Evolutionary conservation across 23 tunicate genomes (phyloP), one percentile per base, ranked within the genome.

Genomic region (Ascidia mentula): DNA sequence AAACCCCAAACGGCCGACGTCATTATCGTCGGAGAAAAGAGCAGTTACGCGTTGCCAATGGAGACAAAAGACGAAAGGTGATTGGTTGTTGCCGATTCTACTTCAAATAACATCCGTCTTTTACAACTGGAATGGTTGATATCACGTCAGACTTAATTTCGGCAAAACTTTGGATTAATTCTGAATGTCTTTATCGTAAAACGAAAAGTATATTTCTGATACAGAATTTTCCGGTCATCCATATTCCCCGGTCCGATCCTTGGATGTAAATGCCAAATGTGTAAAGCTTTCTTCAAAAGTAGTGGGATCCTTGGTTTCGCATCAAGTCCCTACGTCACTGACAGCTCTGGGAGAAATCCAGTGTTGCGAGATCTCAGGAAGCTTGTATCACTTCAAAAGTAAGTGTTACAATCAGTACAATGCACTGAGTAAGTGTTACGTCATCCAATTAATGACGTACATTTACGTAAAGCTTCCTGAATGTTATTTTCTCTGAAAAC

Each of bases 251-350:
- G 98, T 24, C 98, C 98, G 18, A 88, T 94, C 42, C 82, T 94
- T 18, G 98, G 98, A 37, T 94, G 98, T 74, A 88, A 88, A 37
- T 94, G 98, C 60, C 94, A 84, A 69, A 94, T 88, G 90, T 94
- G 98, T 77, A 78, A 65, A 9, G 87, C 94, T 1, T 94, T 94
- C 82, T 94, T 94, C 75, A 85, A 83, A 38, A 94, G 94, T 69
- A 84, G 90, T 40, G 90, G 94, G 5, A 17, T 94, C 26, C 87
- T 88, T 3, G 98, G 98, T 2, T 92, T 84, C 74, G 97, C 97
- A 20, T 82, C 89, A 35, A 92, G 93, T 79, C 97, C 97, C n/a
- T 92, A 92, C 82, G 88, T 92, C 40, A 92, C 97, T 6, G 92
- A 92, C 72, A 83, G 90, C 46, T 73, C 86, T 28, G 97, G 97